A percentile compares a stretch with the other conserved stretches of the same genome.
Evolutionary conservation across 2,113 vertebrate species (phyloP).

Genomic region (Fulica atra): DNA sequence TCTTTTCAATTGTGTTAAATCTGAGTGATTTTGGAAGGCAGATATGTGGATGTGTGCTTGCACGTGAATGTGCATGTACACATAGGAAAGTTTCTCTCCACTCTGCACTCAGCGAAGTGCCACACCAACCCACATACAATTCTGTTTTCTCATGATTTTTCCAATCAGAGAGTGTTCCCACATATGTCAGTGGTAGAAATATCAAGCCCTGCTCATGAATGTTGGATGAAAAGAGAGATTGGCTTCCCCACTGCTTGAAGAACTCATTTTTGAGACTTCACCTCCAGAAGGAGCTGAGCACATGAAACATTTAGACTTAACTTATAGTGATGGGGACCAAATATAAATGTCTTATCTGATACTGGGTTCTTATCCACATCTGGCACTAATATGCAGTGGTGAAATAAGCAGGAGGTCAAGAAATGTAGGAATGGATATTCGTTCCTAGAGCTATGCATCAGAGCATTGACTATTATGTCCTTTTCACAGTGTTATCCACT

Average conservation of each 20-base stretch:
- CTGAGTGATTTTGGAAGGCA: neutral
- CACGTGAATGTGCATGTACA: neutral
- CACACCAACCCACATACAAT: neutral
- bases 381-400: neutral
- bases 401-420: neutral
- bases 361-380: neutral
- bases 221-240: neutral
- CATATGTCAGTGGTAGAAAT: neutral
- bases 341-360: neutral
- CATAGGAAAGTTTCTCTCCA: neutral
- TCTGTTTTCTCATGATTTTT: neutral
- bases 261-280: neutral
- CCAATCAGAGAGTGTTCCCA: neutral
- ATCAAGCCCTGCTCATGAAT: neutral
- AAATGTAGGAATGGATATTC: neutral
- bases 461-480: neutral
- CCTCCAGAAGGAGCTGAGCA: neutral
- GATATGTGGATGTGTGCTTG: neutral
- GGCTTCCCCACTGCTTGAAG: neutral
- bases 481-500: neutral
- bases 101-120: neutral
- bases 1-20: neutral
- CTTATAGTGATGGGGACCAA: neutral
- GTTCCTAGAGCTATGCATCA: neutral
- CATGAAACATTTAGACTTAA: neutral